phyloP scores from a whole-genome alignment of 2,797 vertebrate genomes.

The Scleropages formosus region DNA sequence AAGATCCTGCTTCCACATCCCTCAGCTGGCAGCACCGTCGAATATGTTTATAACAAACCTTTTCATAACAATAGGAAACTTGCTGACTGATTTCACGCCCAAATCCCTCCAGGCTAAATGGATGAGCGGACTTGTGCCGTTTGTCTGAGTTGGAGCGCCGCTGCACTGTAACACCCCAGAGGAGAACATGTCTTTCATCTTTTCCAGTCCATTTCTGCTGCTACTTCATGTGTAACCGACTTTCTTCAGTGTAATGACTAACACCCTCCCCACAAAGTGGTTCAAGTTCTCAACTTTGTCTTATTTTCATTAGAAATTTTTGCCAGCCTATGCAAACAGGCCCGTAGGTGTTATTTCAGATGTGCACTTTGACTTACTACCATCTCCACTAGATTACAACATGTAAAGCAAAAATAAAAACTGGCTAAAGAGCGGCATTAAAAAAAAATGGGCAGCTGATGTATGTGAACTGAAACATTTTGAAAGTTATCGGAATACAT shows the following conservation, averaged over 20 bases:
- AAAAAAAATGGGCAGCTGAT: too few relatives aligned
- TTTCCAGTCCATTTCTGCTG: constrained; percentile 3
- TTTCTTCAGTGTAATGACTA: neutral
- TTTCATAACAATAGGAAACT: constrained; percentile 2
- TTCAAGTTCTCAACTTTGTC: neutral
- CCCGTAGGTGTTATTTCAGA: too few relatives aligned
- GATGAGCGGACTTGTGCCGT: constrained; percentile 1
- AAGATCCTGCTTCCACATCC: neutral
- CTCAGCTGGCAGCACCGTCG: constrained; percentile 19
- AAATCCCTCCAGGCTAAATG: constrained; percentile 6
- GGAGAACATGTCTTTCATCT: constrained; percentile 6
- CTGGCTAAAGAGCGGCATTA: too few relatives aligned
- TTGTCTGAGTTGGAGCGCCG: neutral
- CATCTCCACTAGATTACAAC: too few relatives aligned
- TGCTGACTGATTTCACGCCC: neutral
- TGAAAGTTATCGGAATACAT: too few relatives aligned
- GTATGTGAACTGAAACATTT: too few relatives aligned
- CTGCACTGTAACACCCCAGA: constrained; percentile 2
- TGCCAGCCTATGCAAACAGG: too few relatives aligned
- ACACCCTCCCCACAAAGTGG: neutral
- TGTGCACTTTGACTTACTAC: too few relatives aligned
- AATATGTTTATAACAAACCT: constrained; percentile 18
- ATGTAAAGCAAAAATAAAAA: too few relatives aligned
- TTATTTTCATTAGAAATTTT: neutral
- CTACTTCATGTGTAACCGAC: neutral